Conservation (phyloP, 2,797 vertebrate species). For the Paramormyrops hopkinsi region DNA sequence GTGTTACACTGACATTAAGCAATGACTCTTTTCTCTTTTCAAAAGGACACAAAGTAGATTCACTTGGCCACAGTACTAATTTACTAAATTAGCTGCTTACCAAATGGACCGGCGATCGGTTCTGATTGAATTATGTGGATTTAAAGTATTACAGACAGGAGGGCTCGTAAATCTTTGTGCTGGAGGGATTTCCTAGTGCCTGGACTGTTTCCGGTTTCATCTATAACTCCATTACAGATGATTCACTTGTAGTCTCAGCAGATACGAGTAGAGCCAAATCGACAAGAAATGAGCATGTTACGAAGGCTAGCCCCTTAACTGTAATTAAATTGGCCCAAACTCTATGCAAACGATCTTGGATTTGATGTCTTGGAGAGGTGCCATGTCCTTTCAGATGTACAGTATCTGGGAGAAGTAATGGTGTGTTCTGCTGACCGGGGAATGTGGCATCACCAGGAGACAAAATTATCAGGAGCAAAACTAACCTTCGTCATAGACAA, state of each 20-base stretch:
- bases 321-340: neutral
- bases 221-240: neutral
- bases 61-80: neutral
- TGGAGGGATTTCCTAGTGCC: neutral
- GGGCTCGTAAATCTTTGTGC: neutral
- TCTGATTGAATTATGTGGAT: neutral
- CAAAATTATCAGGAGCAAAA: neutral
- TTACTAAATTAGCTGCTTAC: slow-evolving; percentile 9
- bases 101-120: neutral
- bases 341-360: neutral
- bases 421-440: neutral
- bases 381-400: neutral
- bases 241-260: neutral
- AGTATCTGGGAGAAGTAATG: neutral
- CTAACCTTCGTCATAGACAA: neutral
- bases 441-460: neutral
- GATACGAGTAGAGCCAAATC: neutral
- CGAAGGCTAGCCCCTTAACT: neutral
- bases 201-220: neutral
- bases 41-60: neutral
- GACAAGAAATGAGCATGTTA: neutral
- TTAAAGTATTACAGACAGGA: neutral
- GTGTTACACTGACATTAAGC: neutral
- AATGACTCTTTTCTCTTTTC: neutral
- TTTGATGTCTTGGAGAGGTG: neutral